Evolutionary conservation across 2,113 vertebrate species (phyloP).

Genomic region (Xenopus laevis): DNA sequence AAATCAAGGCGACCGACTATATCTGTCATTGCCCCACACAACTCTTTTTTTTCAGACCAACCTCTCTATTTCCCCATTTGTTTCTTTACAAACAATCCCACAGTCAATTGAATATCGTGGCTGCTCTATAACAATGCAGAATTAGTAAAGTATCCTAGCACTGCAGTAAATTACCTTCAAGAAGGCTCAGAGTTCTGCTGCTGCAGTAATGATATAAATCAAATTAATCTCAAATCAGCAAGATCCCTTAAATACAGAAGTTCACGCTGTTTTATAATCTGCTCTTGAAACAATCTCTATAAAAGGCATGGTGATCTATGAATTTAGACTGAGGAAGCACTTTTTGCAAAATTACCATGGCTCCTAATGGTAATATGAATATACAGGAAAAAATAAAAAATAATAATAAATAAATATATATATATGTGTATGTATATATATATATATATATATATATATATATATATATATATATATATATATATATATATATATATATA

Average conservation of each 20-base stretch:
- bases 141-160: not conserved
- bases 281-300: constrained; percentile 48
- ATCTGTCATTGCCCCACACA: too few species aligned
- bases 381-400: not conserved
- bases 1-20: too few species aligned
- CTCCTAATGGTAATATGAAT: constrained; percentile 15
- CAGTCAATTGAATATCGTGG: not conserved
- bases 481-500: too few species aligned
- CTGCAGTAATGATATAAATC: constrained; percentile 48
- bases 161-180: constrained; percentile 36
- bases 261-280: constrained; percentile 68
- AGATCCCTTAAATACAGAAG: constrained; percentile 53
- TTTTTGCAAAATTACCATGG: constrained; percentile 22
- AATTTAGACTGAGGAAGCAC: constrained; percentile 39
- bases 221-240: constrained; percentile 62
- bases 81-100: not conserved
- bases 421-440: too few species aligned
- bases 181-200: constrained; percentile 45
- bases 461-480: too few species aligned
- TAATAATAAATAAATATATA: too few species aligned
- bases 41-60: too few species aligned
- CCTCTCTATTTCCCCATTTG: not conserved
- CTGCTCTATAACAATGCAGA: not conserved
- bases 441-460: too few species aligned
- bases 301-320: constrained; percentile 42